Conservation (phyloP, 2,113 vertebrate species). For the Scytalopus superciliaris region DNA sequence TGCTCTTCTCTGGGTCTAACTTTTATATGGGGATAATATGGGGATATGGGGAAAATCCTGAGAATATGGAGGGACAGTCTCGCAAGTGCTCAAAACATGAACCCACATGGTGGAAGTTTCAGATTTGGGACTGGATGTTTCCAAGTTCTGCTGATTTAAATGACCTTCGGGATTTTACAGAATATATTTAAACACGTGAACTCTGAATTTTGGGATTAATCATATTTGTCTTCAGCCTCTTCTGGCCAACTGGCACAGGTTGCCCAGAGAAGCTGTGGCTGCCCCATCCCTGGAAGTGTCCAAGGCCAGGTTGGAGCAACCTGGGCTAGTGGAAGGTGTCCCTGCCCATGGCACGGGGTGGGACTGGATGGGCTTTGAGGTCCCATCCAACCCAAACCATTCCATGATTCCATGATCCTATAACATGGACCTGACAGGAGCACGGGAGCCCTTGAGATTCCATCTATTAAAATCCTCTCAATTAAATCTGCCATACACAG, state of each 20-base stretch:
- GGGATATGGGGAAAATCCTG: not conserved
- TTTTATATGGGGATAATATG: too few relatives aligned
- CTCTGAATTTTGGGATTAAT: not conserved
- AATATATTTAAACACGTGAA: not conserved
- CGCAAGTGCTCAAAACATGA: not conserved
- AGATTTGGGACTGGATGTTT: not conserved
- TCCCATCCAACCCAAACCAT: not conserved
- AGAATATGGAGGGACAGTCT: not conserved
- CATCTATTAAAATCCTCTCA: not conserved
- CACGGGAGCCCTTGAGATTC: not conserved
- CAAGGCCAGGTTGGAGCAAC: not conserved
- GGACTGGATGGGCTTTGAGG: not conserved
- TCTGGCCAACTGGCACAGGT: not conserved
- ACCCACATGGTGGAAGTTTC: accelerated
- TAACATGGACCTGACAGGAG: not conserved
- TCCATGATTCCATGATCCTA: not conserved
- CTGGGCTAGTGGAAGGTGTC: not conserved
- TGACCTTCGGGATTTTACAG: not conserved
- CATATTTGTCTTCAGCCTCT: not conserved
- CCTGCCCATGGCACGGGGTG: not conserved
- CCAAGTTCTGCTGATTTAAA: not conserved
- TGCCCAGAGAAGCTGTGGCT: not conserved
- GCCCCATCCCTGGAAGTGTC: not conserved
- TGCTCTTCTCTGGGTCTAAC: not conserved
- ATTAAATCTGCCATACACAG: not conserved